Conservation (phyloP, 2,888 invertebrate genomes). For the Xylota sylvarum region DNA sequence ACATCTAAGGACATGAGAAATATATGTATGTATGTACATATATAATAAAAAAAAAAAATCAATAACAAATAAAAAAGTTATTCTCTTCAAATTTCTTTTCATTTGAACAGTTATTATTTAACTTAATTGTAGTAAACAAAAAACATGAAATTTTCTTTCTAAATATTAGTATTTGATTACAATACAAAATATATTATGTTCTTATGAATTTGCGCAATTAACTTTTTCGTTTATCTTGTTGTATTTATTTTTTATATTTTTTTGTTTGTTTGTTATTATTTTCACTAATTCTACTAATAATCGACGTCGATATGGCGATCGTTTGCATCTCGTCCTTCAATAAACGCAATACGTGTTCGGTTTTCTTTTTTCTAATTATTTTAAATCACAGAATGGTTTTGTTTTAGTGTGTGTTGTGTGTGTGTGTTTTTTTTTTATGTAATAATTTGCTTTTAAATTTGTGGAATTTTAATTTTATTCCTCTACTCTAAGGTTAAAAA, state of each 20-base stretch:
- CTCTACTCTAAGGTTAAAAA: slow-evolving; percentile 50
- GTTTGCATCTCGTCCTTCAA: slow-evolving; percentile 54
- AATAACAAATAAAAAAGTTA: slow-evolving; percentile 2
- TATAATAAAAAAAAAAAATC: background rate
- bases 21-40: background rate
- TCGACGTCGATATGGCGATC: slow-evolving; percentile 74
- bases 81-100: slow-evolving; percentile 31
- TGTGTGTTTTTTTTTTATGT: background rate
- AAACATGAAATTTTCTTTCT: slow-evolving; percentile 38
- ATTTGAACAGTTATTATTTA: slow-evolving; percentile 38
- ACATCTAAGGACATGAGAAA: slow-evolving; percentile 31
- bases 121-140: slow-evolving; percentile 49
- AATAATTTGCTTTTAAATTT: slow-evolving; percentile 48
- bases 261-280: slow-evolving; percentile 29
- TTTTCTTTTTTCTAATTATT: slow-evolving; percentile 65
- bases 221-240: slow-evolving; percentile 47
- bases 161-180: slow-evolving; percentile 49
- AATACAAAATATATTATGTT: slow-evolving; percentile 62
- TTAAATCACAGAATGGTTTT: slow-evolving; percentile 78
- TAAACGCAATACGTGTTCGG: slow-evolving; percentile 55
- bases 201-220: slow-evolving; percentile 62
- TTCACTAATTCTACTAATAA: slow-evolving; percentile 66
- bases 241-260: slow-evolving; percentile 6
- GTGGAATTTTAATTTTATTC: slow-evolving; percentile 39
- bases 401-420: slow-evolving; percentile 57